These are phyloP conservation scores for Crenichthys baileyi DNA, from an alignment of 2,797 vertebrate species.

Conservation along the genomic window DNA sequence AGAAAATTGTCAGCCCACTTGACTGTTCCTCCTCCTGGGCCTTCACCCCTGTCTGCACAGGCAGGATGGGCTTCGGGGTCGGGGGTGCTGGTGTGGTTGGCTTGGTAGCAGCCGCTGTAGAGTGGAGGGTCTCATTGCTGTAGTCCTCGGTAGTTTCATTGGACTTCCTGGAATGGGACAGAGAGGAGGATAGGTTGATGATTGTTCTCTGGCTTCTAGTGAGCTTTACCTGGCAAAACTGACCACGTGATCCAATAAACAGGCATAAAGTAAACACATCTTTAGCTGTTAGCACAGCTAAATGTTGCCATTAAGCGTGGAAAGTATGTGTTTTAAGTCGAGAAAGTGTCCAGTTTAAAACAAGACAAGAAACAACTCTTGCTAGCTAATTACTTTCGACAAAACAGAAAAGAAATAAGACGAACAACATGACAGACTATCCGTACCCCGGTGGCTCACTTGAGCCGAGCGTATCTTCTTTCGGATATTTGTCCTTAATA, in stretches of 20 bases:
- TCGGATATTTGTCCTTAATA: not conserved
- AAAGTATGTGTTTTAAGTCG: too few relatives aligned
- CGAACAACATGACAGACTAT: slow-evolving; percentile 58
- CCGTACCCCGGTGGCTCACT: slow-evolving; percentile 22
- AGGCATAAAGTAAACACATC: too few relatives aligned
- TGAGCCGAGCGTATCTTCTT: slow-evolving; percentile 7
- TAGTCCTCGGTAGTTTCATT: slow-evolving; percentile 85
- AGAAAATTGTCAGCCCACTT: slow-evolving; percentile 97
- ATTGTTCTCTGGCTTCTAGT: not conserved
- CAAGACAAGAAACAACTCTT: not conserved
- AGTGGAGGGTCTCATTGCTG: slow-evolving; percentile 84
- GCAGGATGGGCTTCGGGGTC: slow-evolving; percentile 92
- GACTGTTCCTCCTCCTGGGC: slow-evolving; percentile 99
- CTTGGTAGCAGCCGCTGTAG: slow-evolving; percentile 74
- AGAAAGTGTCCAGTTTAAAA: not conserved
- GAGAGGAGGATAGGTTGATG: not conserved
- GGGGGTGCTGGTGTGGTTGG: slow-evolving; percentile 82
- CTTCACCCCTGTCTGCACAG: slow-evolving; percentile 93
- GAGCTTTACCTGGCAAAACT: not conserved
- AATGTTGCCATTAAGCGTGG: not conserved
- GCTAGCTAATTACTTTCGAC: slow-evolving; percentile 9
- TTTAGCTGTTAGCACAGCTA: not conserved
- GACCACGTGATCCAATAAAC: not conserved
- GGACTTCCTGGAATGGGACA: slow-evolving; percentile 72
- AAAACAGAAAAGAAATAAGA: not conserved